phyloP scores from a whole-genome alignment of 2,113 vertebrate genomes.

The Macquaria ambigua region DNA sequence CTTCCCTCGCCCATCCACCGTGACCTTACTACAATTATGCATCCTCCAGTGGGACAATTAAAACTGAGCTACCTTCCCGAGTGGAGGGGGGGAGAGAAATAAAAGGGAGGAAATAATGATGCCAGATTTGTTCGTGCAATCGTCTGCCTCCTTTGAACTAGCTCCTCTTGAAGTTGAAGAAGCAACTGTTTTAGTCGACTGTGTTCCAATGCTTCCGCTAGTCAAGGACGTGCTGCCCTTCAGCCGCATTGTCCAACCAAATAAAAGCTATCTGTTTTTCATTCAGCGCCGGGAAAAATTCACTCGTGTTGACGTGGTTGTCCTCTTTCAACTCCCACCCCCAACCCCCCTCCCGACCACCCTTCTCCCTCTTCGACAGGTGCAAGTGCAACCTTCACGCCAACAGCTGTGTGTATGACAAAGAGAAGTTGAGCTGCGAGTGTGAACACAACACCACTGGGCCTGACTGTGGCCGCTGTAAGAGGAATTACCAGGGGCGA shows the following conservation, averaged over 20 bases:
- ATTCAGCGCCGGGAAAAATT: conserved; percentile 18
- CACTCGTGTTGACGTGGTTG: conserved; percentile 44
- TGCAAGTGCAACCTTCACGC: conserved; percentile 99
- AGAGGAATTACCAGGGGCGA: conserved; percentile 96
- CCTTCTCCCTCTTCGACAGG: conserved; percentile 79
- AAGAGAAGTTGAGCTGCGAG: conserved; percentile 95
- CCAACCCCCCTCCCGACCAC: background rate
- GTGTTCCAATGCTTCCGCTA: conserved; percentile 55
- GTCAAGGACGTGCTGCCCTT: conserved; percentile 77
- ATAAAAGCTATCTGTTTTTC: conserved; percentile 44
- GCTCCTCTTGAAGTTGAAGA: conserved; percentile 60
- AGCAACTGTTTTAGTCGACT: conserved; percentile 37
- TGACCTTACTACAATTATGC: conserved; percentile 73
- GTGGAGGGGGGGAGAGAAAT: background rate
- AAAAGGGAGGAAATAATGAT: conserved; percentile 69
- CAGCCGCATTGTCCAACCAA: conserved; percentile 48
- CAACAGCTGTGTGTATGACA: conserved; percentile 95
- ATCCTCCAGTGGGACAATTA: conserved; percentile 83
- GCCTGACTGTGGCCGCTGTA: conserved; percentile 97
- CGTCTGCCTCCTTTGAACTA: conserved; percentile 66
- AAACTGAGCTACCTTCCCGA: conserved; percentile 64
- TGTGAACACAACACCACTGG: conserved; percentile 99
- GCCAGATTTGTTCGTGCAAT: conserved; percentile 65
- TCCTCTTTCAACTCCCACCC: conserved; percentile 45
- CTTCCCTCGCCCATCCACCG: conserved; percentile 41